Base-by-base conservation (phyloP, 2,888 invertebrate genomes). In the Plutella xylostella region DNA sequence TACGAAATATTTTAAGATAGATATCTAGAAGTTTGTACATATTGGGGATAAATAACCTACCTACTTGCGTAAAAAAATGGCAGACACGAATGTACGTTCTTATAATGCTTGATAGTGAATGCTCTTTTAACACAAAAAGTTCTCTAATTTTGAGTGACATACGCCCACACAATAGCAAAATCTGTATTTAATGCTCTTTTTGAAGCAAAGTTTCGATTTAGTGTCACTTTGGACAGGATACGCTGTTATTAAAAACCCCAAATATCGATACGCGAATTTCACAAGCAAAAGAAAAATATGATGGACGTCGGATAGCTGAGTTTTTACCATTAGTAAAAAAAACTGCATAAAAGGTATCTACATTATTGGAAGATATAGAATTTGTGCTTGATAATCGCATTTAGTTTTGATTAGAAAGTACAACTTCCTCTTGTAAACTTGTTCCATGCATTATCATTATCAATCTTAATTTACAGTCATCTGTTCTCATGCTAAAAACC, bases 101-200 rank as follows among this genome's bases (percentile, higher is more conserved):
- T 28, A 28, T 28, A 9, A 28, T 28, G 28, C 11, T n/a, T 12
- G 28, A 12, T 11, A 38, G 9, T 37, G 35, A 48, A 59, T 65
- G 58, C 53, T 53, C 56, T 61, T 64, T 62, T 55, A 46, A 45
- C 47, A 53, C 48, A 58, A 61, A 61, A 54, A 55, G 55, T 55
- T 55, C 55, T 59, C 35, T 59, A 55, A 63, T 67, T 69, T 72
- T 76, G 79, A 78, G 62, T 79, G 80, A 80, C 76, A 60, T 71
- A 63, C 69, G 60, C 71, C 75, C 65, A 64, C 72, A 79, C 74
- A 78, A 78, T 73, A 34, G 52, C 56, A 51, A 69, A 76, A 75
- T 75, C 70, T 61, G 63, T 69, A 68, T 72, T 72, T 72, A 75
- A 79, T 78, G 78, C 62, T 71, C 78, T 75, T 80, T 80, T 79